phyloP scores from a whole-genome alignment of 2,797 vertebrate genomes.

The Diglossa cyanea region DNA sequence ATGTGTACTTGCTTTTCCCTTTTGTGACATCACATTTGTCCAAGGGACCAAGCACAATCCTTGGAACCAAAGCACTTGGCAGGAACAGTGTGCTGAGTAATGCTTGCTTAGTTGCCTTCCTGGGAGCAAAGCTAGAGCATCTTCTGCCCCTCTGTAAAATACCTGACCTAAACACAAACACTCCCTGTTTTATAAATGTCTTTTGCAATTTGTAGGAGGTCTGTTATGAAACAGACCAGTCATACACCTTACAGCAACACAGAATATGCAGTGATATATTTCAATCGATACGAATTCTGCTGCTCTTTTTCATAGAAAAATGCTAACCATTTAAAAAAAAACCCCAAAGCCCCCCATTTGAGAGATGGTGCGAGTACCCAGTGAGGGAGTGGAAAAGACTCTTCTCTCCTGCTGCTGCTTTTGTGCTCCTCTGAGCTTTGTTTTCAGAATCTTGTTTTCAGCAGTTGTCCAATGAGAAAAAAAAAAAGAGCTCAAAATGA shows the following conservation, averaged over 20 bases:
- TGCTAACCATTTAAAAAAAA: background rate
- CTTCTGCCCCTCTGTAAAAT: background rate
- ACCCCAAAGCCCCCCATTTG: accelerated
- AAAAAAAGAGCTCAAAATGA: background rate
- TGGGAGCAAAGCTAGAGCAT: background rate
- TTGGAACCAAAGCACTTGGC: slow-evolving; percentile 28
- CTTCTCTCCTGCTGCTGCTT: background rate
- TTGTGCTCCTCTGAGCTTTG: background rate
- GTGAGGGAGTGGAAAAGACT: background rate
- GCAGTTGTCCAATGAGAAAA: background rate
- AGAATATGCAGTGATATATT: background rate
- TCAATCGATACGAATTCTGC: background rate
- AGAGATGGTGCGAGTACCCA: background rate
- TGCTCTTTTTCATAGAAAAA: background rate
- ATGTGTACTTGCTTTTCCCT: slow-evolving; percentile 19
- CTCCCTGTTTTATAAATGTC: background rate
- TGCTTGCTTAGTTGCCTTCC: background rate
- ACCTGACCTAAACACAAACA: background rate
- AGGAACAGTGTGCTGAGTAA: slow-evolving; percentile 50
- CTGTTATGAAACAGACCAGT: background rate
- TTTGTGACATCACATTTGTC: slow-evolving; percentile 3
- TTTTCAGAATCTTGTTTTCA: background rate
- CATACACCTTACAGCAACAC: background rate
- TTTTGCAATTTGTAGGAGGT: background rate
- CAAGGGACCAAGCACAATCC: slow-evolving; percentile 47